These are phyloP conservation scores for Ectemnius lituratus DNA, from an alignment of 2,888 invertebrate species.

Conservation along the genomic window DNA sequence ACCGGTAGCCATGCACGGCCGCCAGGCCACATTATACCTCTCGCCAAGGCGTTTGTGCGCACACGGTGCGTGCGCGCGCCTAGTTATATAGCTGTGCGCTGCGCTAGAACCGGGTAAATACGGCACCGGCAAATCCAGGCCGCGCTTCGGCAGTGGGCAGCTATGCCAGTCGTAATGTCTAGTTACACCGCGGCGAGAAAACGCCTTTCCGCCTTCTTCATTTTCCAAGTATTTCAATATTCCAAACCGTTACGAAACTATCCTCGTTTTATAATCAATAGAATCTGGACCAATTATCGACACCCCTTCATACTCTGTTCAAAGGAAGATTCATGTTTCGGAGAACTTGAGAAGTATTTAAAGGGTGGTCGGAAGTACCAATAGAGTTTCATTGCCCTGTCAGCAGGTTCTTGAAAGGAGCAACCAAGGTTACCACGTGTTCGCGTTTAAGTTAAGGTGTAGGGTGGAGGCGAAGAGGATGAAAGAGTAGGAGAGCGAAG, in stretches of 20 bases:
- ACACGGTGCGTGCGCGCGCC: constrained; percentile 1
- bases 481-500: not conserved
- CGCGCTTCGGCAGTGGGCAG: too few relatives aligned
- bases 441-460: not conserved
- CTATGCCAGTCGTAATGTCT: not conserved
- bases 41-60: not conserved
- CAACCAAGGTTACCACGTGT: not conserved
- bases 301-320: too few relatives aligned
- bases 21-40: not conserved
- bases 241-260: too few relatives aligned
- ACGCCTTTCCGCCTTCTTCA: constrained; percentile 1
- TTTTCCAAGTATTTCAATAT: too few relatives aligned
- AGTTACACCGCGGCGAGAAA: not conserved
- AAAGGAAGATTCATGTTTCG: too few relatives aligned
- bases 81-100: not conserved
- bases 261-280: too few relatives aligned
- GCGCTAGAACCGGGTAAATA: not conserved
- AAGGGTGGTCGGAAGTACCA: too few relatives aligned
- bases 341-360: too few relatives aligned
- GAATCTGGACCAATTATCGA: too few relatives aligned
- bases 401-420: not conserved
- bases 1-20: constrained; percentile 55
- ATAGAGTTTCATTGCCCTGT: not conserved
- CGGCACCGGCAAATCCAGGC: not conserved
- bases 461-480: not conserved